phyloP scores from a whole-genome alignment of 2,797 vertebrate genomes.

The Gymnodraco acuticeps region DNA sequence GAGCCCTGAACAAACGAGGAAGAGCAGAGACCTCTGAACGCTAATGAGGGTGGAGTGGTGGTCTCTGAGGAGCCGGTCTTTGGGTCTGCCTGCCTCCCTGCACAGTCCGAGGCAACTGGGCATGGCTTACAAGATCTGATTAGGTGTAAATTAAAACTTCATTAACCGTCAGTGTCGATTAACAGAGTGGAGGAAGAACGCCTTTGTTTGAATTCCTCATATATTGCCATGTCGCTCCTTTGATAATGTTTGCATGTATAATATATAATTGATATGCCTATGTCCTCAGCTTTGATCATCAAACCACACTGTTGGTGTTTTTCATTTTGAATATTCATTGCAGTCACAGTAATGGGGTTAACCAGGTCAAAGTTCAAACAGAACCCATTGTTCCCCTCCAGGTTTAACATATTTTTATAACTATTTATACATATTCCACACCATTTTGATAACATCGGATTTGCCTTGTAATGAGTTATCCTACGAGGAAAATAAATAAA shows the following conservation, averaged over 20 bases:
- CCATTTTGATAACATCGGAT: not conserved
- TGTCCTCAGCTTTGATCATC: conserved; percentile 58
- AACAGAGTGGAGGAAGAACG: conserved; percentile 57
- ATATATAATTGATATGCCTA: conserved; percentile 59
- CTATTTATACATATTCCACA: not conserved
- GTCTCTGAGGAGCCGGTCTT: conserved; percentile 79
- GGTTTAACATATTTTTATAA: not conserved
- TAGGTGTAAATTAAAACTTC: conserved; percentile 89
- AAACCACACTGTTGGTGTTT: conserved; percentile 28
- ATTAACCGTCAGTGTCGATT: conserved; percentile 83
- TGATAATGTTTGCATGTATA: conserved; percentile 62
- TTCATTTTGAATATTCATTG: conserved; percentile 54
- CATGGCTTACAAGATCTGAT: conserved; percentile 88
- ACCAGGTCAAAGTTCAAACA: conserved; percentile 43
- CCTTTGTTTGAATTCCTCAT: conserved; percentile 75
- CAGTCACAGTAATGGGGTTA: conserved; percentile 27
- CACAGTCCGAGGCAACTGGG: conserved; percentile 76
- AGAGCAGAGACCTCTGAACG: conserved; percentile 65
- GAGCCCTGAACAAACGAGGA: conserved; percentile 56
- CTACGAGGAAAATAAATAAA: not conserved
- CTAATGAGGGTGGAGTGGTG: conserved; percentile 81
- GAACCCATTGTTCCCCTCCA: conserved; percentile 1
- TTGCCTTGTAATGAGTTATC: not conserved
- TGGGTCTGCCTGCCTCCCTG: conserved; percentile 67
- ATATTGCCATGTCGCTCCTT: conserved; percentile 40